phyloP scores from a whole-genome alignment of 2,888 invertebrate genomes.

The Rutpela maculata region DNA sequence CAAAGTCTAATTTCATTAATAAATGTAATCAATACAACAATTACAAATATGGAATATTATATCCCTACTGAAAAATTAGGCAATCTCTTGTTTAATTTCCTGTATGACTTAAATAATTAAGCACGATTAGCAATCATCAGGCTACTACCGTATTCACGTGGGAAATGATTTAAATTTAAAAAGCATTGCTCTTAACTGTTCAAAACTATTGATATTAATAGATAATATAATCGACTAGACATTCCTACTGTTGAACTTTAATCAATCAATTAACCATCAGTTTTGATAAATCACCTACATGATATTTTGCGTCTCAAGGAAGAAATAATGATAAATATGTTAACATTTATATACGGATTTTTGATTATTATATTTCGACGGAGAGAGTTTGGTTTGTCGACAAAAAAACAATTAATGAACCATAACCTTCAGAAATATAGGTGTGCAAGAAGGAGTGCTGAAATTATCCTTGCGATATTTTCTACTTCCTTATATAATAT shows the following conservation, averaged over 20 bases:
- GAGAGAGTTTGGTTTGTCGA: background rate
- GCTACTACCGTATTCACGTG: too few species aligned
- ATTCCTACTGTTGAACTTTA: background rate
- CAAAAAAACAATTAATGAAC: background rate
- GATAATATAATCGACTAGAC: background rate
- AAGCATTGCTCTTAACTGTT: too few species aligned
- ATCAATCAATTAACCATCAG: background rate
- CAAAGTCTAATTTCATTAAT: too few species aligned
- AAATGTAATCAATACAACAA: too few species aligned
- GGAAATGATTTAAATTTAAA: too few species aligned
- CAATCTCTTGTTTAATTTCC: too few species aligned
- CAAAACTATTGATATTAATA: too few species aligned
- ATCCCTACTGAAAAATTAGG: too few species aligned
- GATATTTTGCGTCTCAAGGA: background rate
- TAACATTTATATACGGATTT: background rate
- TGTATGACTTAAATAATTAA: too few species aligned
- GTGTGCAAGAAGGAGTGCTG: constrained; percentile 11
- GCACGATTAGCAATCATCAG: too few species aligned
- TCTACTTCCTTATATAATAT: constrained; percentile 17
- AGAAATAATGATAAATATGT: background rate
- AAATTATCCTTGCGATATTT: constrained; percentile 13
- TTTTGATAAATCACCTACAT: background rate
- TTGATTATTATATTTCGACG: background rate
- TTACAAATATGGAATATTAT: too few species aligned
- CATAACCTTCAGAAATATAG: background rate